Percentiles rank a stretch among this genome's conserved stretches.
phyloP scores from a whole-genome alignment of 2,113 vertebrate genomes.

The Aspiorhynchus laticeps region DNA sequence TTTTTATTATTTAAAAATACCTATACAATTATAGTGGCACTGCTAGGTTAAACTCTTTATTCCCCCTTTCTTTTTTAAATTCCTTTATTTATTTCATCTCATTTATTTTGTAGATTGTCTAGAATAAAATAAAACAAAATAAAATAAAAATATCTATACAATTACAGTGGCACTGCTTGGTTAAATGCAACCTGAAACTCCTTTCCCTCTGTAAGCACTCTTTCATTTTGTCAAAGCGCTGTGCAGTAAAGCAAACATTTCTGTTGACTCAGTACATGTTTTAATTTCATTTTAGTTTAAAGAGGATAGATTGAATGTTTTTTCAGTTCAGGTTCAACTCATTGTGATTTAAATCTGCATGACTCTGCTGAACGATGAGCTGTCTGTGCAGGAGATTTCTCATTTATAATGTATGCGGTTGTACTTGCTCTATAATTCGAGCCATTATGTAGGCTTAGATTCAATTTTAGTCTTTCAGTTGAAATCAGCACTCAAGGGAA shows the following conservation, averaged over 20 bases:
- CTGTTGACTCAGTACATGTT: constrained; percentile 9
- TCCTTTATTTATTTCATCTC: background rate
- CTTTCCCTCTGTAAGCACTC: background rate
- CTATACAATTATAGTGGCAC: background rate
- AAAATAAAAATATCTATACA: background rate
- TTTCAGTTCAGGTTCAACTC: constrained; percentile 17
- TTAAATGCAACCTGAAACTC: background rate
- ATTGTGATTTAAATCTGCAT: constrained; percentile 40
- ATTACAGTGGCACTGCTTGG: background rate
- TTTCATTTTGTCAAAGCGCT: background rate
- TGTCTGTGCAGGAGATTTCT: constrained; percentile 34
- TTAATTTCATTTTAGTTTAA: constrained; percentile 28
- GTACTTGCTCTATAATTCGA: constrained; percentile 44
- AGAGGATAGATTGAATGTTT: constrained; percentile 11
- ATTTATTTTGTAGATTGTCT: background rate
- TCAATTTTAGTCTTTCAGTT: constrained; percentile 44
- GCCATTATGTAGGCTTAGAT: constrained; percentile 46
- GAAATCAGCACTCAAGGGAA: constrained; percentile 45
- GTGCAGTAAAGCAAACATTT: background rate
- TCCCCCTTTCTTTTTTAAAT: background rate
- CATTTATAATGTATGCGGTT: constrained; percentile 49
- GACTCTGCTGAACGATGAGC: constrained; percentile 25
- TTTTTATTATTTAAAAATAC: background rate
- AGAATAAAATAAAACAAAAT: background rate
- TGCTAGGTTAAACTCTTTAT: background rate